Evolutionary conservation across 2,113 vertebrate species (phyloP).

Genomic region (Sterrhoptilus dennistouni): DNA sequence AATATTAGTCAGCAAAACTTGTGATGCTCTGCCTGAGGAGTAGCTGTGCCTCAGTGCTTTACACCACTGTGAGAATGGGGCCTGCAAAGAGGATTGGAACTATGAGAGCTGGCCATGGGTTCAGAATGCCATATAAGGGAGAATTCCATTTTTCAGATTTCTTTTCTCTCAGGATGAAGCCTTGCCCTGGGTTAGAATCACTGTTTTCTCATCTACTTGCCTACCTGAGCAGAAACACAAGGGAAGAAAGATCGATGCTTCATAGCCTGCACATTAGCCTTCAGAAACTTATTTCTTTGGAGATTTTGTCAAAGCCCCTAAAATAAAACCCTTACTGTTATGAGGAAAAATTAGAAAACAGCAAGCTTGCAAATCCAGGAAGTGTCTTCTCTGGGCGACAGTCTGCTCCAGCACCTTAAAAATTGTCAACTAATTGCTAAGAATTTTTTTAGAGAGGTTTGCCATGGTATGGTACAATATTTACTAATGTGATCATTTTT

Average conservation of each 20-base stretch:
- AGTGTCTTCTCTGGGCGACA: neutral
- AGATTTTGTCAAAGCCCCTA: neutral
- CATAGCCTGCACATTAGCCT: neutral
- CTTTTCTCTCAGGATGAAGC: neutral
- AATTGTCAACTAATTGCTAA: neutral
- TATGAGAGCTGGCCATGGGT: neutral
- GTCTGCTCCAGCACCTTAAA: neutral
- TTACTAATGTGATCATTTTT: neutral
- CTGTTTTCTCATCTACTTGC: neutral
- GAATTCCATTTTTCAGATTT: conserved; percentile 26
- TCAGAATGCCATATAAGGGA: conserved; percentile 36
- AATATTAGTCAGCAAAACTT: conserved; percentile 49
- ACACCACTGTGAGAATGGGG: neutral
- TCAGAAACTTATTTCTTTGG: neutral
- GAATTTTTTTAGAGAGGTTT: neutral
- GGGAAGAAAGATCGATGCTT: neutral
- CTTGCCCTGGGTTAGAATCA: neutral
- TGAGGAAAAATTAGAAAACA: neutral
- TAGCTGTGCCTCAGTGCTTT: neutral
- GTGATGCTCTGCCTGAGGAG: conserved; percentile 11
- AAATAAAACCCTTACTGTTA: neutral
- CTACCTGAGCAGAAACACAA: neutral
- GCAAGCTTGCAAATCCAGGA: neutral
- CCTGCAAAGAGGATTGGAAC: neutral
- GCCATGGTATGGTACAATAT: neutral